phyloP scores from a whole-genome alignment of 1,140 invertebrate species.

The Trachelipus rathkii region DNA sequence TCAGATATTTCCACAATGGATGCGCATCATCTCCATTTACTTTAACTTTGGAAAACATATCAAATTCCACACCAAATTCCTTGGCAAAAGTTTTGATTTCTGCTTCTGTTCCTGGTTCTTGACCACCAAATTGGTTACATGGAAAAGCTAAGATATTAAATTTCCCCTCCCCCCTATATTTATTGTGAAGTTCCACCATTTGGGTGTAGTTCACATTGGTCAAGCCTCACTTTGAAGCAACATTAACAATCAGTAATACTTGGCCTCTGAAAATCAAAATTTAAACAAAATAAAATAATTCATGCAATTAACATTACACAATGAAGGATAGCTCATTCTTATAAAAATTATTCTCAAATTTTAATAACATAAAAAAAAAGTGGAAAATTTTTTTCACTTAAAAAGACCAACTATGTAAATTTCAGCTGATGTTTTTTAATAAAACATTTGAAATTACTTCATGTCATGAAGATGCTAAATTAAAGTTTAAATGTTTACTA shows the following conservation, averaged over 20 bases:
- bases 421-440: no score
- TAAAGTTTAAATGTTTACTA: no score
- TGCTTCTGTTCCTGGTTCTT: conserved; percentile 67
- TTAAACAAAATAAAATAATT: no score
- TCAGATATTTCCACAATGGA: conserved; percentile 85
- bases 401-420: no score
- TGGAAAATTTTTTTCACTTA: no score
- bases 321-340: no score
- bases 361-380: no score
- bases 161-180: conserved; percentile 58
- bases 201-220: conserved; percentile 74
- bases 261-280: conserved; percentile 51
- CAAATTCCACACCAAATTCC: conserved; percentile 69
- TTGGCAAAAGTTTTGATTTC: conserved; percentile 70
- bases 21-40: conserved; percentile 81
- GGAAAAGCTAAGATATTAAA: conserved; percentile 82
- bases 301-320: no score
- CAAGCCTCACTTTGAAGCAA: conserved; percentile 78
- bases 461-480: no score
- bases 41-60: conserved; percentile 73
- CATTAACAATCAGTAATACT: conserved; percentile 75
- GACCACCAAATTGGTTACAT: conserved; percentile 85
- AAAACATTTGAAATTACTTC: no score
- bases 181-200: conserved; percentile 67
- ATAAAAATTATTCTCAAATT: no score